phyloP scores from a whole-genome alignment of 2,797 vertebrate species.

The Momotus momota region DNA sequence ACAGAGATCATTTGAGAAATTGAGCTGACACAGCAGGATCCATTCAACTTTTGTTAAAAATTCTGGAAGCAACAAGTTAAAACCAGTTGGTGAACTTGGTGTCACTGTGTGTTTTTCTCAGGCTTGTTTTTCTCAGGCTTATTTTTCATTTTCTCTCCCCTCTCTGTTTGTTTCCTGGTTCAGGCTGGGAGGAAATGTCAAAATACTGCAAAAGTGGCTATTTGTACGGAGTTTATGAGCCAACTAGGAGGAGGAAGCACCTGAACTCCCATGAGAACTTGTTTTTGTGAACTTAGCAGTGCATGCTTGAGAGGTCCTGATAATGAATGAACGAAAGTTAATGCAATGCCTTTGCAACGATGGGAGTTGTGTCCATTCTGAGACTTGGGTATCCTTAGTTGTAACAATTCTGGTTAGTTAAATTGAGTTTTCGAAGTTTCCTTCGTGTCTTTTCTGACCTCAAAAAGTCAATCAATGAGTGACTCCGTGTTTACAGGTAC shows the following conservation, averaged over 20 bases:
- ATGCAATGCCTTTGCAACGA: neutral
- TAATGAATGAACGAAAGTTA: neutral
- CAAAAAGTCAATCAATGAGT: neutral
- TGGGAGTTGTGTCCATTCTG: neutral
- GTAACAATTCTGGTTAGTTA: neutral
- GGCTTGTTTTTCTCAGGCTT: neutral
- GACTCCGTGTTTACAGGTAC: neutral
- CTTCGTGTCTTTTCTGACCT: neutral
- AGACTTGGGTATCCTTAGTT: neutral
- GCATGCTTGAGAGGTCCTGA: neutral
- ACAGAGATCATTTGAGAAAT: neutral
- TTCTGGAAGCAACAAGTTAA: neutral
- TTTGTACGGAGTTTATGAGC: neutral
- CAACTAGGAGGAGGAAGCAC: constrained; percentile 13
- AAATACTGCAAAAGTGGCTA: neutral
- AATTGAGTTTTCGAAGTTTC: neutral
- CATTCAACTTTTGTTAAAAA: neutral
- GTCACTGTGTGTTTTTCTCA: neutral
- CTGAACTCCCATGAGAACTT: neutral
- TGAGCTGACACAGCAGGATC: neutral
- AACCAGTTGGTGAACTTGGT: neutral
- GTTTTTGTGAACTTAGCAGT: neutral
- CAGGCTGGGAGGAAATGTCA: neutral
- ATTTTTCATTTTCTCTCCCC: neutral
- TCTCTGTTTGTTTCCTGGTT: constrained; percentile 8